A percentile compares a stretch with the other conserved stretches of the same genome.
Evolutionary conservation across 2,113 vertebrate genomes (phyloP).

Genomic region (Choloepus hoffmanni): DNA sequence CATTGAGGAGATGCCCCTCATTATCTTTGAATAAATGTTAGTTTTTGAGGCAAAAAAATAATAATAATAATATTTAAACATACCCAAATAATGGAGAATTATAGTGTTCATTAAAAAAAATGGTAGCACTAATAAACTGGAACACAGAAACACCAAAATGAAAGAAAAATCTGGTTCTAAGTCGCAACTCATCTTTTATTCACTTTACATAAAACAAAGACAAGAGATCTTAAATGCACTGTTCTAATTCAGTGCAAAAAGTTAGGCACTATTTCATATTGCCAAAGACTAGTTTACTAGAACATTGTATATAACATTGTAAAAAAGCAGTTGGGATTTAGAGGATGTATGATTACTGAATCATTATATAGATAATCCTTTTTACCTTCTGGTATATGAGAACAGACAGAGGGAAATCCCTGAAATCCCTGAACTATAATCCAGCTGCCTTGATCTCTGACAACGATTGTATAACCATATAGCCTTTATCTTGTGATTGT

Average conservation of each 20-base stretch:
- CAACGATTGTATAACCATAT: too few relatives aligned
- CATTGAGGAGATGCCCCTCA: constrained; percentile 92
- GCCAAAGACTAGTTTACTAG: background rate
- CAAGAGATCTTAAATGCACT: background rate
- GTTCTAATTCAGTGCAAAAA: background rate
- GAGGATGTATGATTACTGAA: too few relatives aligned
- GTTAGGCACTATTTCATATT: background rate
- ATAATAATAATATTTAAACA: background rate
- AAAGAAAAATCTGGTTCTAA: constrained; percentile 4
- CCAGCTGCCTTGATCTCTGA: too few relatives aligned
- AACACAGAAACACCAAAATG: background rate
- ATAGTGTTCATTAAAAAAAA: background rate
- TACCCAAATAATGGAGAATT: background rate
- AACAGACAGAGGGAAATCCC: too few relatives aligned
- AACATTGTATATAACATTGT: too few relatives aligned
- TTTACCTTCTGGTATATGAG: too few relatives aligned
- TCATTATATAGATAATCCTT: too few relatives aligned
- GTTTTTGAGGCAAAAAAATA: constrained; percentile 36
- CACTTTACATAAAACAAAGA: background rate
- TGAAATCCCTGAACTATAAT: too few relatives aligned
- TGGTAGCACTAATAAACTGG: background rate
- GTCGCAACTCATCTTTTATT: background rate
- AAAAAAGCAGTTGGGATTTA: too few relatives aligned
- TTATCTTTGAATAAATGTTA: constrained; percentile 82
- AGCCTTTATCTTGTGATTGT: too few relatives aligned